These are phyloP conservation scores for Lycia hirtaria DNA, from an alignment of 2,888 invertebrate genomes.

Conservation along the genomic window DNA sequence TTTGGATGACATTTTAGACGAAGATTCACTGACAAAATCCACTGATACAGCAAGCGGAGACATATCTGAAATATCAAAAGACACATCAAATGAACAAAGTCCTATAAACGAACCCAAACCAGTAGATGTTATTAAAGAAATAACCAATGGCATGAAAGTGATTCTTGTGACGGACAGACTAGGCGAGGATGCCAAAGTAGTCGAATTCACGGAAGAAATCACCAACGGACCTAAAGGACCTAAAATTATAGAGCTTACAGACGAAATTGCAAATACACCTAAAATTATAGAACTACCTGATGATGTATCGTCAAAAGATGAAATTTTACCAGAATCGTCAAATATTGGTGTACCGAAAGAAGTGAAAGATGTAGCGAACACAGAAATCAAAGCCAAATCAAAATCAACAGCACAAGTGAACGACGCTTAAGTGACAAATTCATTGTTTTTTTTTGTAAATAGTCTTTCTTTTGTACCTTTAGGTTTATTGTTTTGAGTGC, in stretches of 20 bases:
- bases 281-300: constrained; percentile 25
- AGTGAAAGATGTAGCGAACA: constrained; percentile 14
- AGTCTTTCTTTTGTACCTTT: constrained; percentile 21
- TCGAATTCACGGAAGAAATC: constrained; percentile 17
- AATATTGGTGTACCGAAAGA: constrained; percentile 18
- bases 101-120: constrained; percentile 23
- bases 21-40: constrained; percentile 23
- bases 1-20: constrained; percentile 46
- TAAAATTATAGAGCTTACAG: constrained; percentile 8
- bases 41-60: constrained; percentile 31
- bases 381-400: constrained; percentile 10
- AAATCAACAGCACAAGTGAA: constrained; percentile 3
- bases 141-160: constrained; percentile 7
- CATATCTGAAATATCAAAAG: constrained; percentile 25
- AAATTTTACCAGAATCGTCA: not conserved
- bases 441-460: constrained; percentile 18
- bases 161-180: constrained; percentile 24
- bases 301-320: not conserved
- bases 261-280: constrained; percentile 12
- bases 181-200: constrained; percentile 23
- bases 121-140: constrained; percentile 7
- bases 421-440: constrained; percentile 12
- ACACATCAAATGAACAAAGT: constrained; percentile 19
- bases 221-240: not conserved
- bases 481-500: constrained; percentile 25